Conservation (phyloP, 2,888 invertebrate genomes). For the Cremastobaeus sp. region DNA sequence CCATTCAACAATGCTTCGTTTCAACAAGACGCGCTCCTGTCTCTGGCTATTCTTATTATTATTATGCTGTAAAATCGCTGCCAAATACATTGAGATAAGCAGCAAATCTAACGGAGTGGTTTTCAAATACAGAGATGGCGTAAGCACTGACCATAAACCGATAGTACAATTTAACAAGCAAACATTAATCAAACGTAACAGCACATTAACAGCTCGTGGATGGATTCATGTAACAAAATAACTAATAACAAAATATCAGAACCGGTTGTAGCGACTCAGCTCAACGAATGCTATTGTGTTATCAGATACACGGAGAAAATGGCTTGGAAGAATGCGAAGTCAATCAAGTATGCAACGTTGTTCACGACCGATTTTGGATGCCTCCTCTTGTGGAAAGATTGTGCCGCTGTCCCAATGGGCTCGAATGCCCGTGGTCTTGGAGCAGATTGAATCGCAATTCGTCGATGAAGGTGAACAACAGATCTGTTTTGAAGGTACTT, state of each 20-base stretch:
- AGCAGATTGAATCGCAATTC: conserved; percentile 71
- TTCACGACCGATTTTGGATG: conserved; percentile 81
- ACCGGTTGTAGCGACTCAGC: too few relatives aligned
- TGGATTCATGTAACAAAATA: too few relatives aligned
- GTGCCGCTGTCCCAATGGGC: conserved; percentile 82
- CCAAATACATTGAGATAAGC: conserved; percentile 67
- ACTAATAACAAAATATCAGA: too few relatives aligned
- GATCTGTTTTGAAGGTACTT: conserved; percentile 82
- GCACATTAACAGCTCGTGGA: too few relatives aligned
- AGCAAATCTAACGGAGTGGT: conserved; percentile 69
- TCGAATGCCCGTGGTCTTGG: conserved; percentile 79
- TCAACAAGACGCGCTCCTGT: conserved; percentile 51
- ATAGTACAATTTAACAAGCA: neutral
- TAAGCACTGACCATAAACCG: too few relatives aligned
- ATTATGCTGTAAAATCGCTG: conserved; percentile 37
- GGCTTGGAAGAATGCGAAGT: conserved; percentile 80
- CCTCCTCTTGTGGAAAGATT: conserved; percentile 81
- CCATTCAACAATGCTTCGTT: neutral
- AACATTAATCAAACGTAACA: too few relatives aligned
- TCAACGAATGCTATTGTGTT: too few relatives aligned
- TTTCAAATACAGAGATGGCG: conserved; percentile 71
- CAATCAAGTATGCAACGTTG: conserved; percentile 80
- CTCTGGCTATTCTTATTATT: conserved; percentile 41
- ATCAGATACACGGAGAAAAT: conserved; percentile 82
- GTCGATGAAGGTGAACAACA: conserved; percentile 81